Evolutionary conservation across 2,113 vertebrate species (phyloP).

Genomic region (Calonectris borealis): DNA sequence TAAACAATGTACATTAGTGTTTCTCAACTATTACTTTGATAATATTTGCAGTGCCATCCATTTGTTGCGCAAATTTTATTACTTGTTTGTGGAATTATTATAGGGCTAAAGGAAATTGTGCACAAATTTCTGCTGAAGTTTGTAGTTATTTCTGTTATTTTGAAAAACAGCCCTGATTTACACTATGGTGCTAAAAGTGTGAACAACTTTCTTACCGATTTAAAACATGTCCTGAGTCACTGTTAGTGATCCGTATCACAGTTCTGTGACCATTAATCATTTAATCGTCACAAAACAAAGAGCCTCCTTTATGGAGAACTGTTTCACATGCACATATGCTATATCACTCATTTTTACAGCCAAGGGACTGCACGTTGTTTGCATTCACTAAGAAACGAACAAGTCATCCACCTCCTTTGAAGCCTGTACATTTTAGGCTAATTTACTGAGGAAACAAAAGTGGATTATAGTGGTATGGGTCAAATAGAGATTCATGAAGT

Average conservation of each 20-base stretch:
- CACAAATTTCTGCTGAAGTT: not conserved
- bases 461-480: not conserved
- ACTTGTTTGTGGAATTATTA: not conserved
- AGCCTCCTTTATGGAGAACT: not conserved
- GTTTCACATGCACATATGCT: not conserved
- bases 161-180: not conserved
- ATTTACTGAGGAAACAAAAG: not conserved
- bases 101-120: not conserved
- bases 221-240: not conserved
- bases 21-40: too few species aligned
- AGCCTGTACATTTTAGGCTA: not conserved
- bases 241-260: not conserved
- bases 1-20: not conserved
- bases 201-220: not conserved
- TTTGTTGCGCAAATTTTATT: not conserved
- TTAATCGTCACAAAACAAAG: not conserved
- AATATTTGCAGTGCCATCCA: not conserved
- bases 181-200: not conserved
- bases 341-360: not conserved
- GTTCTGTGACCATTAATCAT: not conserved
- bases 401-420: not conserved
- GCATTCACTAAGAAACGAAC: rapidly evolving
- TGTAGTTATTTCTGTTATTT: not conserved
- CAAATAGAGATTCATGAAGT: not conserved
- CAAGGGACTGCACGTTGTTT: not conserved